Evolutionary conservation across 2,797 vertebrate species (phyloP).

Genomic region (Periparus ater): DNA sequence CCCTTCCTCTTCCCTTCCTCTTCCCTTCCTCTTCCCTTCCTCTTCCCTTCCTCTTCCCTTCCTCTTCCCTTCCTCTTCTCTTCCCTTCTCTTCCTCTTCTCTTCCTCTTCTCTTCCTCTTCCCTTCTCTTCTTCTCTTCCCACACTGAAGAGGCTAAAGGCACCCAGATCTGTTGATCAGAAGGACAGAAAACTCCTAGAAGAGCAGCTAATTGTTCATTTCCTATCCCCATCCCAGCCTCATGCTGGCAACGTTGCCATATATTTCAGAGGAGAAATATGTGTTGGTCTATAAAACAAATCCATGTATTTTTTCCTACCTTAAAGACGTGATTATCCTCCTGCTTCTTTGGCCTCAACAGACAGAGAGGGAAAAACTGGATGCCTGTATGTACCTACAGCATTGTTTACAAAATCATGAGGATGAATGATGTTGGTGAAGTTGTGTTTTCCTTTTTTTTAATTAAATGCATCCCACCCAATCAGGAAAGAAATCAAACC

Average conservation of each 20-base stretch:
- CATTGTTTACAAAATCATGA: slow-evolving; percentile 1
- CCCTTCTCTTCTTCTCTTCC: too few relatives aligned
- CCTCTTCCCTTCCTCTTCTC: too few relatives aligned
- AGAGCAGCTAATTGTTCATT: neutral
- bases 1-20: too few relatives aligned
- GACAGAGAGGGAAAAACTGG: neutral
- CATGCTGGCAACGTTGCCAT: neutral
- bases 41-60: too few relatives aligned
- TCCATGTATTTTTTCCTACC: neutral
- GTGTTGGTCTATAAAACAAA: neutral
- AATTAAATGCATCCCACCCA: slow-evolving; percentile 29
- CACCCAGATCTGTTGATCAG: neutral
- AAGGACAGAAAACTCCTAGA: neutral
- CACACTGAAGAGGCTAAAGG: neutral
- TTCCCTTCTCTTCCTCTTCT: too few relatives aligned
- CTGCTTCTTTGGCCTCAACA: neutral
- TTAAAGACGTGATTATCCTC: neutral
- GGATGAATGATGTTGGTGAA: neutral
- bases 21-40: too few relatives aligned
- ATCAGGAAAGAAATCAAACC: slow-evolving; percentile 1
- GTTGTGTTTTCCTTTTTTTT: neutral
- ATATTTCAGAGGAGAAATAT: slow-evolving; percentile 30
- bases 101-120: too few relatives aligned
- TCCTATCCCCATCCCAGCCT: neutral
- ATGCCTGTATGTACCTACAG: neutral